Percentiles rank a stretch among this genome's conserved stretches.
These are phyloP conservation scores for Stomatorhinus walkeri DNA, from an alignment of 2,797 vertebrate species.

Conservation along the genomic window DNA sequence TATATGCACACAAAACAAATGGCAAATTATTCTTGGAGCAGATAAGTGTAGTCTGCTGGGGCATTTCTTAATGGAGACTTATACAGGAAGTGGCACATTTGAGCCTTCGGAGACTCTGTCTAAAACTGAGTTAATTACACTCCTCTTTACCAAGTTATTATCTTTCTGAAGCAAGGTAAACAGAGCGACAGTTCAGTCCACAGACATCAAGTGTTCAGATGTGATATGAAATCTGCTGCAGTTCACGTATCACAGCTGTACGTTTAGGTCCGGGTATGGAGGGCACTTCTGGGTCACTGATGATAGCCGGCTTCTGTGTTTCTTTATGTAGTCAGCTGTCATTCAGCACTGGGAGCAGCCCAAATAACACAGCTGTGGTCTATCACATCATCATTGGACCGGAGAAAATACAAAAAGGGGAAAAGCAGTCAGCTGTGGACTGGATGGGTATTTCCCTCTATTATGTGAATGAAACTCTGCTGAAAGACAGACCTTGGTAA, in stretches of 20 bases:
- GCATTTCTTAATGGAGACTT: slow-evolving; percentile 9
- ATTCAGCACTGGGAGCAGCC: not conserved
- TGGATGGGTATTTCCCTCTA: not conserved
- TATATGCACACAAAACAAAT: slow-evolving; percentile 1
- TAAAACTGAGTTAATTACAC: slow-evolving; percentile 12
- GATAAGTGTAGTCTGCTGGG: not conserved
- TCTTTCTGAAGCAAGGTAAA: not conserved
- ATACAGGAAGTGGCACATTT: slow-evolving; percentile 1
- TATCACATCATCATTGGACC: not conserved
- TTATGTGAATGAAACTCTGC: not conserved
- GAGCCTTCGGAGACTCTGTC: not conserved
- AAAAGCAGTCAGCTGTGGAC: not conserved
- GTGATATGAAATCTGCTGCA: not conserved
- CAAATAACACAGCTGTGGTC: slow-evolving; percentile 6
- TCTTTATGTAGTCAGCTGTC: slow-evolving; percentile 3
- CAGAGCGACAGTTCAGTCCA: not conserved
- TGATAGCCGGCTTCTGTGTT: not conserved
- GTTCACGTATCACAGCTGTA: not conserved
- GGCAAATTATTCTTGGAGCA: slow-evolving; percentile 10
- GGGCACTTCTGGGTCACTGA: not conserved
- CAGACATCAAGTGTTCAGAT: not conserved
- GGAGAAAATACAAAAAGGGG: not conserved
- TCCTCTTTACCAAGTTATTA: slow-evolving; percentile 8
- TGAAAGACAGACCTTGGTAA: not conserved
- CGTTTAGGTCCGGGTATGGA: not conserved